Evolutionary conservation across 2,888 invertebrate genomes (phyloP).

Genomic region (Euclidia mi): DNA sequence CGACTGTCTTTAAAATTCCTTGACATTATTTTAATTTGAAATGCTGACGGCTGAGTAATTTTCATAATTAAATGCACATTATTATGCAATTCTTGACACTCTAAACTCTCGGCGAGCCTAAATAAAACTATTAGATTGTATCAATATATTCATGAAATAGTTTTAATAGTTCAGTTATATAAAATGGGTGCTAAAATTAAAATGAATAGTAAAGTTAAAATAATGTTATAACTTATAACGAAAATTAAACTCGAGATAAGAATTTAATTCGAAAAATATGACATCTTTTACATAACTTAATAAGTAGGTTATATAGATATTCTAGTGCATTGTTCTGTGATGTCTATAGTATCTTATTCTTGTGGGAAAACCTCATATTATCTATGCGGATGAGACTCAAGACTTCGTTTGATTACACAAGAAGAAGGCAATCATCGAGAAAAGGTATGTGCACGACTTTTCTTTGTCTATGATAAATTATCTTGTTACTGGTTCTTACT

Average conservation of each 20-base stretch:
- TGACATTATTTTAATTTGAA: constrained; percentile 2
- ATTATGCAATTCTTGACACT: constrained; percentile 1
- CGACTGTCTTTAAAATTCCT: constrained; percentile 2
- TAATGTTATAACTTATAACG: no score
- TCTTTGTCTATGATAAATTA: constrained; percentile 10
- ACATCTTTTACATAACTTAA: constrained; percentile 20
- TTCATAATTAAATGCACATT: constrained; percentile 1
- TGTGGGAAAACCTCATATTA: constrained; percentile 52
- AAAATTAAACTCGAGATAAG: not conserved
- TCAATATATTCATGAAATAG: no score
- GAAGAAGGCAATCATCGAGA: constrained; percentile 35
- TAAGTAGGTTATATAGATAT: constrained; percentile 33
- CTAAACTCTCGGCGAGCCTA: not conserved
- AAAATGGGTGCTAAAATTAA: no score
- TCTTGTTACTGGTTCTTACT: no score
- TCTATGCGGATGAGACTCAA: constrained; percentile 41
- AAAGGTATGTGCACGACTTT: constrained; percentile 21
- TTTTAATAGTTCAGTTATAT: no score
- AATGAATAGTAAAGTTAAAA: no score
- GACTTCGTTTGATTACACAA: constrained; percentile 21
- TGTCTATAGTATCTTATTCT: constrained; percentile 35
- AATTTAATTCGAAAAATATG: not conserved
- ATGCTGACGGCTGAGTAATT: not conserved
- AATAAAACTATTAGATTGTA: not conserved
- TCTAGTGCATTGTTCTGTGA: constrained; percentile 26